These are phyloP conservation scores for Salvelinus alpinus DNA, from an alignment of 2,113 vertebrate species.

Conservation along the genomic window DNA sequence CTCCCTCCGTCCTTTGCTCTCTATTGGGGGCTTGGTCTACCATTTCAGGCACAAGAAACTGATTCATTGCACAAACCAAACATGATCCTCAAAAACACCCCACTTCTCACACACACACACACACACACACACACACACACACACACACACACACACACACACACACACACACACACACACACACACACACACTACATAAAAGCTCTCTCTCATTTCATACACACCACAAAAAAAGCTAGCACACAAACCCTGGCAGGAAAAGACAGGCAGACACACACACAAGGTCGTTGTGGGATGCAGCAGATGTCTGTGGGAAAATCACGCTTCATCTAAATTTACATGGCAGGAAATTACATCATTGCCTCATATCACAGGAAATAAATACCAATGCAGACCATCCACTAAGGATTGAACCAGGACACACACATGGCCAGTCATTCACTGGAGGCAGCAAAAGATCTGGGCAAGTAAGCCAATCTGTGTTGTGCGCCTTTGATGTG, in stretches of 20 bases:
- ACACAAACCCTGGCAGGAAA: constrained; percentile 59
- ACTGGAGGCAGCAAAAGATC: constrained; percentile 30
- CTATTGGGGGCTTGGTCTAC: constrained; percentile 75
- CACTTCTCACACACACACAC: constrained; percentile 24
- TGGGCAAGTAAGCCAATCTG: constrained; percentile 22
- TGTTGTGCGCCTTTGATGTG: neutral
- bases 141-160: constrained; percentile 23
- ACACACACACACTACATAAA: constrained; percentile 16
- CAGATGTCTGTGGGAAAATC: constrained; percentile 73
- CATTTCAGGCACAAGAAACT: constrained; percentile 68
- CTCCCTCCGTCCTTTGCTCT: constrained; percentile 51
- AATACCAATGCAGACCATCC: constrained; percentile 41
- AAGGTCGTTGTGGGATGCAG: constrained; percentile 42
- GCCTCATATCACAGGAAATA: constrained; percentile 56
- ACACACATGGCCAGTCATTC: constrained; percentile 19
- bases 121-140: constrained; percentile 3
- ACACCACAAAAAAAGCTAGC: constrained; percentile 50
- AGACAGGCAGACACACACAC: constrained; percentile 21
- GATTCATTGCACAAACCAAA: constrained; percentile 71
- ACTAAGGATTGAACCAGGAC: neutral
- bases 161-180: constrained; percentile 13
- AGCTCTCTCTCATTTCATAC: constrained; percentile 42
- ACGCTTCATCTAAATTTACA: constrained; percentile 54
- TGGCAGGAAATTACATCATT: constrained; percentile 61
- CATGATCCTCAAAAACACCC: constrained; percentile 63